These are phyloP conservation scores for Chloroclysta siterata DNA, from an alignment of 2,888 invertebrate genomes.

Conservation along the genomic window DNA sequence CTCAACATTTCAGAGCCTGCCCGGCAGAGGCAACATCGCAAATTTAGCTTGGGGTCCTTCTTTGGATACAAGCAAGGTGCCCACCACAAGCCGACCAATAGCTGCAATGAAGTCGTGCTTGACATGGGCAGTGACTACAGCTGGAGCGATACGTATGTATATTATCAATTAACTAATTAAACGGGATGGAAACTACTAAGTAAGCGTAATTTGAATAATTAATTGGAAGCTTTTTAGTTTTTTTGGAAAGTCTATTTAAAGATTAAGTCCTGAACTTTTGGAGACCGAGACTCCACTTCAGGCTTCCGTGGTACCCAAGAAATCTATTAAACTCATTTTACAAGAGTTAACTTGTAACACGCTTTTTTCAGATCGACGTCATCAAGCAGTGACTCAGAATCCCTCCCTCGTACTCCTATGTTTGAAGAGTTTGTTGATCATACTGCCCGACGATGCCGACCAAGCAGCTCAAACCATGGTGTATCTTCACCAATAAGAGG, in stretches of 20 bases:
- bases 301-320: too few relatives aligned
- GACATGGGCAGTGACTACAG: conserved; percentile 80
- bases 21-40: conserved; percentile 68
- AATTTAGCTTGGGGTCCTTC: conserved; percentile 79
- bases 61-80: conserved; percentile 69
- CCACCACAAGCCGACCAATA: conserved; percentile 58
- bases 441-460: conserved; percentile 56
- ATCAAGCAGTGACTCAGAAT: conserved; percentile 78
- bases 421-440: conserved; percentile 78
- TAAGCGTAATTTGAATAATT: too few relatives aligned
- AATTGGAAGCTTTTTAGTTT: too few relatives aligned
- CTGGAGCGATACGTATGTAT: conserved; percentile 76
- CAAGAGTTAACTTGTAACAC: too few relatives aligned
- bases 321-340: too few relatives aligned
- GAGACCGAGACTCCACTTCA: too few relatives aligned
- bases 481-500: conserved; percentile 71
- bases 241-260: too few relatives aligned
- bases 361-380: conserved; percentile 69
- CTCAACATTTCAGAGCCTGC: conserved; percentile 45
- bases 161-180: background rate
- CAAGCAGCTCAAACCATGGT: conserved; percentile 60
- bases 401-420: conserved; percentile 76
- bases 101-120: conserved; percentile 73
- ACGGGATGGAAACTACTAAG: background rate
- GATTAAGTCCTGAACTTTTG: background rate